Conservation (phyloP, 1,140 invertebrate species). For the Medauroidea extradentata region DNA sequence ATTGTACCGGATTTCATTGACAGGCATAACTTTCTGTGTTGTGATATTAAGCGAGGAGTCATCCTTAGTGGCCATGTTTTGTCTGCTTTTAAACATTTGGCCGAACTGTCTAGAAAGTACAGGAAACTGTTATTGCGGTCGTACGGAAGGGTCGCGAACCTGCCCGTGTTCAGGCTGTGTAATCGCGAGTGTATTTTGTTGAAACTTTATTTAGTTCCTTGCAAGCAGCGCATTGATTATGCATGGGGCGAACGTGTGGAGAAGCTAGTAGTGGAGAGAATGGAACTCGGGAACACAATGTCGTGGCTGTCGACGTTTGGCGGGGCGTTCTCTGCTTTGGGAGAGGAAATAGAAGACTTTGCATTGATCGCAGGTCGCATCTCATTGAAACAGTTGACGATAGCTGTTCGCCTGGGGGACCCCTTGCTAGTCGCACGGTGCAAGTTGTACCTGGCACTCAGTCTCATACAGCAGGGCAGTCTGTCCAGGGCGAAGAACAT, state of each 20-base stretch:
- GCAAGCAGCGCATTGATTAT: too few species aligned
- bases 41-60: too few species aligned
- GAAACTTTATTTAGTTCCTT: too few species aligned
- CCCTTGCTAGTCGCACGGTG: constrained; percentile 72
- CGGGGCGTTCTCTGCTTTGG: constrained; percentile 88
- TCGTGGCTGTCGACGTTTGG: constrained; percentile 95
- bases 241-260: constrained; percentile 39
- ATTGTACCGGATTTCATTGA: too few species aligned
- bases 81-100: too few species aligned
- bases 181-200: too few species aligned
- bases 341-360: constrained; percentile 75
- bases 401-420: constrained; percentile 76
- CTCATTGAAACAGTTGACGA: constrained; percentile 71
- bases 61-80: too few species aligned
- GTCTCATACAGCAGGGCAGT: constrained; percentile 74
- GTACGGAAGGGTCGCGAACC: too few species aligned
- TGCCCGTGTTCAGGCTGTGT: too few species aligned
- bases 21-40: too few species aligned
- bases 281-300: constrained; percentile 79
- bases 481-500: constrained; percentile 60
- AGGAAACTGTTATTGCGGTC: too few species aligned
- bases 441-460: constrained; percentile 79
- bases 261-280: constrained; percentile 53
- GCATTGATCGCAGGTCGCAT: constrained; percentile 82
- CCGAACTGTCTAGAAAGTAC: too few species aligned